Conservation (phyloP, 2,888 invertebrate genomes). For the Taphrorychus bicolor region DNA sequence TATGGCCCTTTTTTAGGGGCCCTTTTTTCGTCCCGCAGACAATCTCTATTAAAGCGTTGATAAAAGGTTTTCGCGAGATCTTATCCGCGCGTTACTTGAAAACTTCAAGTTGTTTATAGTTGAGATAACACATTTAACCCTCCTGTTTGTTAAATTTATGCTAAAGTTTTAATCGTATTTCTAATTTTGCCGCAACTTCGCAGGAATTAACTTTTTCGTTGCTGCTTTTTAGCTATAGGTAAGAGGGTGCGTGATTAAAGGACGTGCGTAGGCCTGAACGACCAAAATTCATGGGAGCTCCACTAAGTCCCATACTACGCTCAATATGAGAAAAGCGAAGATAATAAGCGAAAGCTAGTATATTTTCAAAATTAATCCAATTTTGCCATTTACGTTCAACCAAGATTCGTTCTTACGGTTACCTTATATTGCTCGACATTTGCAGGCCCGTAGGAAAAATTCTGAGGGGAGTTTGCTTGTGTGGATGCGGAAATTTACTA, state of each 20-base stretch:
- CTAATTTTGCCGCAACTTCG: conserved; percentile 34
- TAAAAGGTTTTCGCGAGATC: conserved; percentile 3
- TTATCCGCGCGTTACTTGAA: conserved; percentile 21
- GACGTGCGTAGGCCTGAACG: conserved; percentile 20
- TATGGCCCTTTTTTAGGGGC: conserved; percentile 22
- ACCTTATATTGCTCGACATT: no score
- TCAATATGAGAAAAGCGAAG: not conserved
- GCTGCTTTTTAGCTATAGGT: conserved; percentile 3
- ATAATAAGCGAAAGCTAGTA: no score
- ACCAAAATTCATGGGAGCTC: not conserved
- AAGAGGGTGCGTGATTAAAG: conserved; percentile 32
- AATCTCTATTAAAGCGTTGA: conserved; percentile 1
- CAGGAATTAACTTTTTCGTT: conserved; percentile 35
- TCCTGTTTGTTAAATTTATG: conserved; percentile 34
- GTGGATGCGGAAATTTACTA: no score
- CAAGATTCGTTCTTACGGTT: no score
- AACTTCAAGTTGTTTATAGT: conserved; percentile 34
- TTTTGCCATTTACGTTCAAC: no score
- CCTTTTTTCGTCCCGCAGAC: not conserved
- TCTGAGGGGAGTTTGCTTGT: no score
- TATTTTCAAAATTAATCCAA: no score
- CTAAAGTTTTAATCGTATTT: conserved; percentile 40
- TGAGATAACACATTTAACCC: conserved; percentile 34
- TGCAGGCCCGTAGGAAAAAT: no score
- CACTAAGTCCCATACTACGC: not conserved